Conservation (phyloP, 2,888 invertebrate species). For the Torymus tubicola region DNA sequence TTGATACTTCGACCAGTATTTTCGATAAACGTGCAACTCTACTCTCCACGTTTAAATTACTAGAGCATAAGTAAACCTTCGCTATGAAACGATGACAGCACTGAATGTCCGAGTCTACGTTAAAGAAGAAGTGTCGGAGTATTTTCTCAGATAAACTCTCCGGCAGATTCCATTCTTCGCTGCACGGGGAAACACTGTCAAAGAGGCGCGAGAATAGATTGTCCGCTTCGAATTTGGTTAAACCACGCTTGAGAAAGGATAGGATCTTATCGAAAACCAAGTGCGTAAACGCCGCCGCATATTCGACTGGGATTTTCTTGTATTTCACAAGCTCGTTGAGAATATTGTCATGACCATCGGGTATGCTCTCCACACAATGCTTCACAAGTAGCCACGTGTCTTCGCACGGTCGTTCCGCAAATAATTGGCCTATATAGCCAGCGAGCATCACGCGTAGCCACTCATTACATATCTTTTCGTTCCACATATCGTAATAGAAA, state of each 20-base stretch:
- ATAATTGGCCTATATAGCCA: slow-evolving; percentile 52
- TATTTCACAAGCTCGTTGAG: slow-evolving; percentile 42
- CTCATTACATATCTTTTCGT: slow-evolving; percentile 62
- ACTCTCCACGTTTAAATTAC: slow-evolving; percentile 23
- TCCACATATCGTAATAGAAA: slow-evolving; percentile 61
- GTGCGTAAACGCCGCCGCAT: slow-evolving; percentile 17
- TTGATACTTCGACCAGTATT: slow-evolving; percentile 20
- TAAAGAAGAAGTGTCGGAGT: slow-evolving; percentile 60
- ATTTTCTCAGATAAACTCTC: slow-evolving; percentile 63
- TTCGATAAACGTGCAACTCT: slow-evolving; percentile 27
- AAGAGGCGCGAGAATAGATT: slow-evolving; percentile 33
- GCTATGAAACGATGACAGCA: slow-evolving; percentile 39
- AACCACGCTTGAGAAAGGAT: slow-evolving; percentile 17
- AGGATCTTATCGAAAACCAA: slow-evolving; percentile 27
- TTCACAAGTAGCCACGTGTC: slow-evolving; percentile 62
- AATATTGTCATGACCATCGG: slow-evolving; percentile 53
- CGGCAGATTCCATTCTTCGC: slow-evolving; percentile 50
- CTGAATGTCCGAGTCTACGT: slow-evolving; percentile 14
- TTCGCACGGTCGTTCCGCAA: slow-evolving; percentile 56
- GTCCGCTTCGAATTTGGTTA: slow-evolving; percentile 28
- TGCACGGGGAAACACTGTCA: slow-evolving; percentile 41
- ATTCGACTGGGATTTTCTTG: slow-evolving; percentile 35
- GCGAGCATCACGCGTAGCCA: slow-evolving; percentile 64
- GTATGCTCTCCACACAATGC: slow-evolving; percentile 57
- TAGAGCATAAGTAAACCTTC: slow-evolving; percentile 46